Evolutionary conservation across 2,888 invertebrate genomes (phyloP).

Genomic region (Scrobipalpa costella): DNA sequence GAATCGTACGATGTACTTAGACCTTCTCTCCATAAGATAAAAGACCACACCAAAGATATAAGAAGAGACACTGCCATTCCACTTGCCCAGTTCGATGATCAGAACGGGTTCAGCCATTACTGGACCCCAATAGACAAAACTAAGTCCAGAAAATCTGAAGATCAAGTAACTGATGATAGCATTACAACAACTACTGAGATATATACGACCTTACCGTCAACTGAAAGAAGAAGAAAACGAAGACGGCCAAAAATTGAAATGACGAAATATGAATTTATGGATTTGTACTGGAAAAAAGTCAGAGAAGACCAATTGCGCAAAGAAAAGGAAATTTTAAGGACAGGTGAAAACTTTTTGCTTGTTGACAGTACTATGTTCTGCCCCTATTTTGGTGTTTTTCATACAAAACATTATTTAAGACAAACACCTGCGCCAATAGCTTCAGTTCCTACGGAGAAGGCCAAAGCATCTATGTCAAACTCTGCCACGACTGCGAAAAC

Average conservation of each 20-base stretch:
- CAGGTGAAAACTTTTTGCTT: not conserved
- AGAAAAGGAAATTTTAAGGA: not conserved
- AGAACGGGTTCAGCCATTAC: constrained; percentile 11
- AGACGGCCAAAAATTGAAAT: not conserved
- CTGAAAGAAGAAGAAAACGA: not conserved
- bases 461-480: not conserved
- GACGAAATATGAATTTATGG: not conserved
- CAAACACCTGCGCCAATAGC: not conserved
- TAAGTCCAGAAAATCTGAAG: not conserved
- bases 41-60: not conserved
- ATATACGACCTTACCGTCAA: not conserved
- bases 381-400: constrained; percentile 7
- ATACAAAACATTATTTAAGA: not conserved
- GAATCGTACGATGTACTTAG: not conserved
- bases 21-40: constrained; percentile 6
- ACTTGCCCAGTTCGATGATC: not conserved
- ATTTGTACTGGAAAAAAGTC: not conserved
- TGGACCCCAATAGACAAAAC: not conserved
- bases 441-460: not conserved
- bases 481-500: not conserved
- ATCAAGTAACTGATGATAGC: not conserved
- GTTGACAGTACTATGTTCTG: constrained; percentile 13
- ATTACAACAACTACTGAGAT: not conserved
- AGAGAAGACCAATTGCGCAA: not conserved
- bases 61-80: not conserved